Percentiles rank a stretch among this genome's conserved stretches.
Conservation (phyloP, 1,140 invertebrate species). For the Diabrotica virgifera region DNA sequence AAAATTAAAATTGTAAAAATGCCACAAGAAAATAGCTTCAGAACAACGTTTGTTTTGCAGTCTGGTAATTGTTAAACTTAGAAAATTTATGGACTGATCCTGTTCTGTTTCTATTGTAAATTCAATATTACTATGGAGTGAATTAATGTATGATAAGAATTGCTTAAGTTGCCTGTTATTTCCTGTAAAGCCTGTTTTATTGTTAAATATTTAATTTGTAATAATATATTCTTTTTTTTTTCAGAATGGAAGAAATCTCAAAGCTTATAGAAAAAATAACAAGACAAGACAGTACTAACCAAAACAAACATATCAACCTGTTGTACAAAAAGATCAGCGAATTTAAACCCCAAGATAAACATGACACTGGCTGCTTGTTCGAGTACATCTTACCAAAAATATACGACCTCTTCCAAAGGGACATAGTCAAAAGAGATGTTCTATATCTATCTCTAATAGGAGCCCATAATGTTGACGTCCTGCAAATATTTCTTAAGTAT, state of each 20-base stretch:
- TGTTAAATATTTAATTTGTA: no score
- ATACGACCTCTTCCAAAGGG: slow-evolving; percentile 17
- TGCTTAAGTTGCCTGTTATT: no score
- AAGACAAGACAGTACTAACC: slow-evolving; percentile 1
- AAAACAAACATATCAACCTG: background rate
- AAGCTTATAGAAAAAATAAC: slow-evolving; percentile 8
- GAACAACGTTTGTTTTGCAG: no score
- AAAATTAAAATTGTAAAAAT: no score
- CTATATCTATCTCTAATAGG: slow-evolving; percentile 37
- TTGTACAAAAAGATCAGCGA: slow-evolving; percentile 25
- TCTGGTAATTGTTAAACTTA: no score
- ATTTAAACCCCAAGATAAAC: slow-evolving; percentile 10
- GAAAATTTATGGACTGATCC: no score
- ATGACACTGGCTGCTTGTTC: slow-evolving; percentile 17
- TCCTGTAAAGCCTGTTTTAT: no score
- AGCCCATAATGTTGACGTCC: slow-evolving; percentile 32
- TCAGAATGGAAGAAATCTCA: slow-evolving; percentile 17
- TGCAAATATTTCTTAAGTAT: slow-evolving; percentile 34
- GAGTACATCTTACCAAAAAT: slow-evolving; percentile 29
- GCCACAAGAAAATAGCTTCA: no score
- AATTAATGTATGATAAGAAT: no score
- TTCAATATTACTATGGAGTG: no score
- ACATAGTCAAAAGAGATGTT: slow-evolving; percentile 33
- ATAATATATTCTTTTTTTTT: background rate
- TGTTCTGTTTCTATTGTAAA: no score